Percentiles rank a stretch among this genome's conserved stretches.
These are phyloP conservation scores for Clarias batrachus DNA, from an alignment of 2,113 vertebrate genomes.

Conservation along the genomic window DNA sequence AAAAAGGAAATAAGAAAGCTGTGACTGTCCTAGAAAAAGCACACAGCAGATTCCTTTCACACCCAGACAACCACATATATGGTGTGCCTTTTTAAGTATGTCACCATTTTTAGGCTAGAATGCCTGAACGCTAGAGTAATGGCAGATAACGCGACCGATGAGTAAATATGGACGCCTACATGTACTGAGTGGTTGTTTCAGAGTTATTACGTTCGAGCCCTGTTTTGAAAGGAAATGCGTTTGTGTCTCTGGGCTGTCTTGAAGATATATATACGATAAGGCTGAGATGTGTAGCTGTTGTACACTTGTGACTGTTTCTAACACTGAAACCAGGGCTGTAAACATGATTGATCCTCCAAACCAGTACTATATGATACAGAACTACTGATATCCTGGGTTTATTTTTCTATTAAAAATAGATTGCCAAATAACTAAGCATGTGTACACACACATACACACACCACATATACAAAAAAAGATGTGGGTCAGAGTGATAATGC, in stretches of 20 bases:
- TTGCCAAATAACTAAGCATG: background rate
- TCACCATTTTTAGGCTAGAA: background rate
- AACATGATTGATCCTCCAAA: background rate
- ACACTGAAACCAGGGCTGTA: background rate
- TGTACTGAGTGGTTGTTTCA: background rate
- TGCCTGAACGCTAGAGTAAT: background rate
- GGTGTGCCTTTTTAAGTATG: background rate
- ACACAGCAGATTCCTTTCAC: background rate
- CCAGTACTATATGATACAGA: too few species aligned
- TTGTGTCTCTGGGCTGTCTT: background rate
- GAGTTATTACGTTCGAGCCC: too few species aligned
- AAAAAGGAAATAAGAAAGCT: too few species aligned
- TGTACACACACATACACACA: conserved; percentile 4
- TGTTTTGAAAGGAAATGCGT: background rate
- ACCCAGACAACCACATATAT: background rate
- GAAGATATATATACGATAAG: background rate
- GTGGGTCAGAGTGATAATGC: background rate
- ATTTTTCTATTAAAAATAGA: background rate
- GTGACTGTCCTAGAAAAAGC: background rate
- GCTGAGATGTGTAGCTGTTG: background rate
- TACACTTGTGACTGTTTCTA: background rate
- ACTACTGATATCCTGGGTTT: background rate
- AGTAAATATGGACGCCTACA: background rate
- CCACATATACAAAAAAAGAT: background rate
- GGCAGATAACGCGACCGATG: background rate